These are phyloP conservation scores for Adelges cooleyi DNA, from an alignment of 1,140 invertebrate species.

Conservation along the genomic window DNA sequence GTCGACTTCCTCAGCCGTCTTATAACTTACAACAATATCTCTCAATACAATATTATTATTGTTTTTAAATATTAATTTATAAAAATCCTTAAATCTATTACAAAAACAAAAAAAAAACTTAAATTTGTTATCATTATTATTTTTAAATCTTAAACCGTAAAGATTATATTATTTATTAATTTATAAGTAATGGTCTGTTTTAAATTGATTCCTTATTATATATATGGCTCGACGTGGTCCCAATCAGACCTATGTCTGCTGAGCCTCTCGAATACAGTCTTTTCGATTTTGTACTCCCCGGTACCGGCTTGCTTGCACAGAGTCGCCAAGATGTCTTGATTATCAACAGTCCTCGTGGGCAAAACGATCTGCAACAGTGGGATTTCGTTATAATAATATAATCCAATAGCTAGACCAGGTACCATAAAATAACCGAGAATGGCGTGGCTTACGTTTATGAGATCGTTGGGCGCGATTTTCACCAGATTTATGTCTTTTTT, in stretches of 20 bases:
- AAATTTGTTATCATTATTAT: not conserved
- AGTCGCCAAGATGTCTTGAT: constrained; percentile 83
- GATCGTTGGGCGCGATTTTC: constrained; percentile 81
- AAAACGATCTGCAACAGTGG: constrained; percentile 69
- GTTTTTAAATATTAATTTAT: too few relatives aligned
- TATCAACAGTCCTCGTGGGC: constrained; percentile 84
- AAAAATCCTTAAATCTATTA: too few relatives aligned
- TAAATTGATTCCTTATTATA: constrained; percentile 8
- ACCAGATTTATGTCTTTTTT: constrained; percentile 79
- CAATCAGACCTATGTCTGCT: constrained; percentile 75
- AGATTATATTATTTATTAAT: too few relatives aligned
- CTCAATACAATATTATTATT: too few relatives aligned
- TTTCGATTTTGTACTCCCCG: constrained; percentile 83
- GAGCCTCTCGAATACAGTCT: constrained; percentile 66
- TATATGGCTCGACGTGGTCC: constrained; percentile 39
- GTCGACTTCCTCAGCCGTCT: too few relatives aligned
- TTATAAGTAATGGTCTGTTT: constrained; percentile 17
- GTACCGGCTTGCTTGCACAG: constrained; percentile 86
- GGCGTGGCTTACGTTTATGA: constrained; percentile 58
- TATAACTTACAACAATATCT: too few relatives aligned
- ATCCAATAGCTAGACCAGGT: not conserved
- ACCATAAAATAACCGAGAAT: not conserved
- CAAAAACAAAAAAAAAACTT: too few relatives aligned
- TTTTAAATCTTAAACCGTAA: too few relatives aligned
- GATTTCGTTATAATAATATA: too few relatives aligned